Percentiles rank a stretch among this genome's conserved stretches.
Conservation (phyloP, 64 coral and sea anemone species). For the Cladopsammia gracilis region DNA sequence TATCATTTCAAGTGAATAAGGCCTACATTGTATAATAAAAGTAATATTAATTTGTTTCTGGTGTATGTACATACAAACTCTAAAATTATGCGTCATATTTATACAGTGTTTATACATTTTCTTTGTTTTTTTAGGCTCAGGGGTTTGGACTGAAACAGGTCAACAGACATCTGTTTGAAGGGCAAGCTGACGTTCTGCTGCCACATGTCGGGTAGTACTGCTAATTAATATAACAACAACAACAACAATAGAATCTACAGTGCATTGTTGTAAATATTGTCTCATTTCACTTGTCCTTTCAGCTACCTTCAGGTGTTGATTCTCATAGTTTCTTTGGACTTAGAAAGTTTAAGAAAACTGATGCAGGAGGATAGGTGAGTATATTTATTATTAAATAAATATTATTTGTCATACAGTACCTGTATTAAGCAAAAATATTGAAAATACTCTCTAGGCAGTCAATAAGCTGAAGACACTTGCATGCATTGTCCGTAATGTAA, state of each 20-base stretch:
- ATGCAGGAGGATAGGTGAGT: slow-evolving; percentile 83
- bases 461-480: too few species aligned
- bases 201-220: slow-evolving; percentile 84
- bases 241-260: background rate
- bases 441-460: too few species aligned
- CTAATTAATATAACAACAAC: background rate
- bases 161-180: slow-evolving; percentile 93
- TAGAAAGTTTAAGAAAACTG: slow-evolving; percentile 82
- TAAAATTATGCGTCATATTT: background rate
- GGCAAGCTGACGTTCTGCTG: slow-evolving; percentile 73
- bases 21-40: too few species aligned
- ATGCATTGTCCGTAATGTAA: too few species aligned
- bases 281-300: background rate
- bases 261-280: too few species aligned
- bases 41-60: too few species aligned
- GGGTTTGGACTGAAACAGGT: slow-evolving; percentile 95
- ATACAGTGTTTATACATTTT: background rate
- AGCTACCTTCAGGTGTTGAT: slow-evolving; percentile 94
- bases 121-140: slow-evolving; percentile 60
- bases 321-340: slow-evolving; percentile 87
- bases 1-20: too few species aligned
- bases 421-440: too few species aligned
- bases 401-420: background rate
- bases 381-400: too few species aligned
- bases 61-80: too few species aligned